These are phyloP conservation scores for Umimayanthus chanpuru DNA, from an alignment of 92 coral and sea anemone genomes.

Conservation along the genomic window DNA sequence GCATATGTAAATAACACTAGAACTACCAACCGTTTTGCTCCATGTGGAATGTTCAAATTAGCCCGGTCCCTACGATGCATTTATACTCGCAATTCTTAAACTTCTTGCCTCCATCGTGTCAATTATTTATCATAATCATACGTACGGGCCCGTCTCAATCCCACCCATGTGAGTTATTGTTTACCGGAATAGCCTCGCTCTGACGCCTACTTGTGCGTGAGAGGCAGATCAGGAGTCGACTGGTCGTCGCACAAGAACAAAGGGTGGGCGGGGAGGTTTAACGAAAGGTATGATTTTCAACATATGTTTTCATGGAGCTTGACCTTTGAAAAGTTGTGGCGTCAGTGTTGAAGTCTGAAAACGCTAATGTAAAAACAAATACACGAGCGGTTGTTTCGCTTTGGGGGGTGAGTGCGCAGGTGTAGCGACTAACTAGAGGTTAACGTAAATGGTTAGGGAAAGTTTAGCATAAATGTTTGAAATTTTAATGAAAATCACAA, in stretches of 20 bases:
- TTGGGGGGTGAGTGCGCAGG: not conserved
- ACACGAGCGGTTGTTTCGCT: not conserved
- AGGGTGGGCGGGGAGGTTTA: not conserved
- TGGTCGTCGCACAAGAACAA: not conserved
- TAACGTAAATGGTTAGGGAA: not conserved
- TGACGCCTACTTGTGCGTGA: constrained; percentile 31
- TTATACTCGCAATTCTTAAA: constrained; percentile 43
- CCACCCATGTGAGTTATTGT: constrained; percentile 61
- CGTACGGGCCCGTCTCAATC: constrained; percentile 45
- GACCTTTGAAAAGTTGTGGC: not conserved
- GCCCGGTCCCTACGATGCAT: constrained; percentile 71
- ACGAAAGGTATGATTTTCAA: not conserved
- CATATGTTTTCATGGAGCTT: not conserved
- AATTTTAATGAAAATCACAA: too few species aligned
- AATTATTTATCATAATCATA: constrained; percentile 73
- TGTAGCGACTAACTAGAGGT: not conserved
- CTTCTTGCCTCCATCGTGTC: constrained; percentile 69
- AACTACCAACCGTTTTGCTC: constrained; percentile 86
- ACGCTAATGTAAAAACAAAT: not conserved
- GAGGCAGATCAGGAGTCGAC: constrained; percentile 10
- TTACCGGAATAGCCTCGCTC: constrained; percentile 52
- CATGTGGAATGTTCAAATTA: constrained; percentile 68
- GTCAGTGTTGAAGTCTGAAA: not conserved
- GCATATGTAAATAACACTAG: constrained; percentile 1
- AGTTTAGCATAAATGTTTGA: not conserved